phyloP scores from a whole-genome alignment of 1,140 invertebrate species.

The Elysia chlorotica region DNA sequence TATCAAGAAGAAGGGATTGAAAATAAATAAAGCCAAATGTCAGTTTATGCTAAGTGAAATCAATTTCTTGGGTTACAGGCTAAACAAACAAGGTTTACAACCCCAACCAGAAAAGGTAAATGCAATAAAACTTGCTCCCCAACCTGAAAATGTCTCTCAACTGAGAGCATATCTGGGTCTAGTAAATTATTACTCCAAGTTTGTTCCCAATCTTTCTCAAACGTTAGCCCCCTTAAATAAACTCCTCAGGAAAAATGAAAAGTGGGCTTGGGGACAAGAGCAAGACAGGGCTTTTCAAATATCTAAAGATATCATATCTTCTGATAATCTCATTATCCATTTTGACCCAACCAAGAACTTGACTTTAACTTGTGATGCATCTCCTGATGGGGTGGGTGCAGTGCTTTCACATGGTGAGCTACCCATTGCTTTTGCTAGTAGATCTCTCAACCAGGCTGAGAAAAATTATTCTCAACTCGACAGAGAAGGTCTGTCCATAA shows the following conservation, averaged over 20 bases:
- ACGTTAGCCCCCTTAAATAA: slow-evolving; percentile 27
- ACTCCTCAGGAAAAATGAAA: slow-evolving; percentile 23
- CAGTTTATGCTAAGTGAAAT: not conserved
- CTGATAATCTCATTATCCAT: slow-evolving; percentile 49
- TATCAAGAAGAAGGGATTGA: not conserved
- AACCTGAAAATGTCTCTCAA: not conserved
- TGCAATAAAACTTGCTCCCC: slow-evolving; percentile 20
- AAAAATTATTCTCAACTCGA: slow-evolving; percentile 66
- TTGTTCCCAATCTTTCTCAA: not conserved
- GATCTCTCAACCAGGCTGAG: slow-evolving; percentile 61
- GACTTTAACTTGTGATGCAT: slow-evolving; percentile 63
- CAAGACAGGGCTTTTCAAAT: slow-evolving; percentile 17
- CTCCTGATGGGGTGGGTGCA: slow-evolving; percentile 62
- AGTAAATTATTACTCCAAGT: not conserved
- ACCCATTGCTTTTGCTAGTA: slow-evolving; percentile 62
- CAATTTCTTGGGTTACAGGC: not conserved
- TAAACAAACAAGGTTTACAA: not conserved
- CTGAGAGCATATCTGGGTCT: not conserved
- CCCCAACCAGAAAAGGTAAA: slow-evolving; percentile 37
- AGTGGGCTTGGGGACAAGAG: slow-evolving; percentile 27
- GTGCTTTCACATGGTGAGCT: slow-evolving; percentile 25
- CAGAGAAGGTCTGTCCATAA: slow-evolving; percentile 65
- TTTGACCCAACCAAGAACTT: slow-evolving; percentile 38
- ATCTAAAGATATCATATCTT: slow-evolving; percentile 51
- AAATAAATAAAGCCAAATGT: not conserved